Evolutionary conservation across 2,888 invertebrate genomes (phyloP).

Genomic region (Panorpa germanica): DNA sequence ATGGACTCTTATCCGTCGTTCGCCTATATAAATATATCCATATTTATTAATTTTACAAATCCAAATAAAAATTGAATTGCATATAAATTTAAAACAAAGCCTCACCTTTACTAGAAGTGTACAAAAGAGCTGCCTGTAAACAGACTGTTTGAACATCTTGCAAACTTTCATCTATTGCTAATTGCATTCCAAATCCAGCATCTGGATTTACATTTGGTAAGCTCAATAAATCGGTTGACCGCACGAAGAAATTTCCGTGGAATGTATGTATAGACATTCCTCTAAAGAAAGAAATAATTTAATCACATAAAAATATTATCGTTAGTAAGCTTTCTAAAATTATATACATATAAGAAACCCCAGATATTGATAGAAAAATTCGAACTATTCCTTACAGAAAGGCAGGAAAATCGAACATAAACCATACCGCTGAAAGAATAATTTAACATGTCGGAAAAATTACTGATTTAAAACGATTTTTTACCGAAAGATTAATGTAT

Average conservation of each 20-base stretch:
- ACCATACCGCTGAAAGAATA: no score
- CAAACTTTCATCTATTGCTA: conserved; percentile 82
- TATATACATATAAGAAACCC: no score
- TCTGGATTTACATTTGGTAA: conserved; percentile 97
- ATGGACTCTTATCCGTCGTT: conserved; percentile 92
- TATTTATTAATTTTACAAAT: no score
- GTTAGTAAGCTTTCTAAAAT: no score
- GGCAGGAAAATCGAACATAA: no score
- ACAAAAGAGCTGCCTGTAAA: conserved; percentile 94
- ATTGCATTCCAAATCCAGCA: conserved; percentile 95
- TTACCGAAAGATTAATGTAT: no score
- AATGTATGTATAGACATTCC: conserved; percentile 93
- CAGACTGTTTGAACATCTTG: conserved; percentile 75
- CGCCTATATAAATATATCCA: conserved; percentile 36
- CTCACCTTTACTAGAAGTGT: conserved; percentile 78
- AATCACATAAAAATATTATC: no score
- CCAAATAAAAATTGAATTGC: neutral
- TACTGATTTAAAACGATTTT: no score
- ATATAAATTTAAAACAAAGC: conserved; percentile 7
- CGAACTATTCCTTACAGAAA: no score
- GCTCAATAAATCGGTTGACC: conserved; percentile 89
- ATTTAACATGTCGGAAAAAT: no score
- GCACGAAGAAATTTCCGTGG: conserved; percentile 98
- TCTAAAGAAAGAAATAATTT: conserved; percentile 23
- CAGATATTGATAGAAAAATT: no score